A percentile compares a stretch with the other conserved stretches of the same genome.
Evolutionary conservation across 2,113 vertebrate species (phyloP).

Genomic region (Ptilonorhynchus violaceus): DNA sequence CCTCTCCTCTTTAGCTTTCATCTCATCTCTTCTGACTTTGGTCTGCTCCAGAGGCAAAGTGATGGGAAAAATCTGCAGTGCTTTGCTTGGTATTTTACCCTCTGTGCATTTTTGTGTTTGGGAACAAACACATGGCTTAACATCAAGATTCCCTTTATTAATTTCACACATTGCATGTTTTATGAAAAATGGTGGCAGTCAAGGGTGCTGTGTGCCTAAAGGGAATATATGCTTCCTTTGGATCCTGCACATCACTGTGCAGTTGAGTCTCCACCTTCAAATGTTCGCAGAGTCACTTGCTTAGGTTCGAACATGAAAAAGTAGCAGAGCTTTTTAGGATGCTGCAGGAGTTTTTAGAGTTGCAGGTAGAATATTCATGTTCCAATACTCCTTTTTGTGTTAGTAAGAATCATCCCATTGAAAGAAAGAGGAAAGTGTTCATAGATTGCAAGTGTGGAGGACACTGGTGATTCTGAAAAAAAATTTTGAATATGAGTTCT

Average conservation of each 20-base stretch:
- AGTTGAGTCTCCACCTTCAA: neutral
- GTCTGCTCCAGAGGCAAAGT: neutral
- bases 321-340: neutral
- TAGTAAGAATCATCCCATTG: neutral
- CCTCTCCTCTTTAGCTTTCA: neutral
- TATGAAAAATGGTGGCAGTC: neutral
- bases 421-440: neutral
- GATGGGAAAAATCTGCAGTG: neutral
- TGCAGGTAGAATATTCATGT: neutral
- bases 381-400: accelerated
- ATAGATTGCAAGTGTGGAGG: neutral
- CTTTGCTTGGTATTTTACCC: neutral
- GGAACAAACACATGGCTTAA: neutral
- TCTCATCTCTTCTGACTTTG: neutral
- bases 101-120: neutral
- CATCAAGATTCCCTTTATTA: neutral
- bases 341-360: neutral
- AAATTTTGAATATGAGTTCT: neutral
- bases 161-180: neutral
- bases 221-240: neutral
- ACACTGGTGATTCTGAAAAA: neutral
- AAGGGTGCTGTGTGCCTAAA: neutral
- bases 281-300: neutral
- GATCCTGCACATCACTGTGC: neutral
- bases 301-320: neutral